These are phyloP conservation scores for Caradrina clavipalpis DNA, from an alignment of 2,888 invertebrate genomes.

Conservation along the genomic window DNA sequence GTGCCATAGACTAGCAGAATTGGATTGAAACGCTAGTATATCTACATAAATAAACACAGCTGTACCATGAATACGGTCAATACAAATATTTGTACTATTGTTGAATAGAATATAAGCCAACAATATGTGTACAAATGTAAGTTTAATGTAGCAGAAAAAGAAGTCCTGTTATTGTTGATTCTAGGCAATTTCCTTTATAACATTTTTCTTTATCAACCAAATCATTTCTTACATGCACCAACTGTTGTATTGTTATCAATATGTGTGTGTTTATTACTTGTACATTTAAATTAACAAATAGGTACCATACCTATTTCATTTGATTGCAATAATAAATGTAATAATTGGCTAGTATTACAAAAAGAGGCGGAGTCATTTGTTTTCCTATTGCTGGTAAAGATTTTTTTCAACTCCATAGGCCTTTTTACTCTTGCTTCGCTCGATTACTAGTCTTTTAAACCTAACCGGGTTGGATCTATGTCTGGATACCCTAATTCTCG, in stretches of 20 bases:
- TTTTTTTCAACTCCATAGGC: too few species aligned
- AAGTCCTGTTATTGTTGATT: not conserved
- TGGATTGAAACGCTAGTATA: conserved; percentile 38
- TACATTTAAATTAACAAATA: not conserved
- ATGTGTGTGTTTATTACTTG: not conserved
- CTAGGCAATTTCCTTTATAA: not conserved
- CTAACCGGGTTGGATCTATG: too few species aligned
- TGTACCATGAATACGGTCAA: not conserved
- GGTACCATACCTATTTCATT: too few species aligned
- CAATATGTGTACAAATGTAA: not conserved
- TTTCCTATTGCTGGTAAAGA: too few species aligned
- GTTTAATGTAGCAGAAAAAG: not conserved
- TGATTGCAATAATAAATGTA: too few species aligned
- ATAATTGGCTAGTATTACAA: not conserved
- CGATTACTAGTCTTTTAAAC: too few species aligned
- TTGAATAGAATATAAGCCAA: not conserved
- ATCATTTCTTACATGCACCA: too few species aligned
- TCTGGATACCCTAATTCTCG: too few species aligned
- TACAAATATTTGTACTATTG: not conserved
- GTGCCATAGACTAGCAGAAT: conserved; percentile 45
- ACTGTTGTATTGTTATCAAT: not conserved
- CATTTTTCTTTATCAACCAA: too few species aligned
- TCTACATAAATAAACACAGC: conserved; percentile 22
- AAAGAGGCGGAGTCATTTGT: not conserved
- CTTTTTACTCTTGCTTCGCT: too few species aligned